These are phyloP conservation scores for Monoplex corrugatus DNA, from an alignment of 2,888 invertebrate species.

Conservation along the genomic window DNA sequence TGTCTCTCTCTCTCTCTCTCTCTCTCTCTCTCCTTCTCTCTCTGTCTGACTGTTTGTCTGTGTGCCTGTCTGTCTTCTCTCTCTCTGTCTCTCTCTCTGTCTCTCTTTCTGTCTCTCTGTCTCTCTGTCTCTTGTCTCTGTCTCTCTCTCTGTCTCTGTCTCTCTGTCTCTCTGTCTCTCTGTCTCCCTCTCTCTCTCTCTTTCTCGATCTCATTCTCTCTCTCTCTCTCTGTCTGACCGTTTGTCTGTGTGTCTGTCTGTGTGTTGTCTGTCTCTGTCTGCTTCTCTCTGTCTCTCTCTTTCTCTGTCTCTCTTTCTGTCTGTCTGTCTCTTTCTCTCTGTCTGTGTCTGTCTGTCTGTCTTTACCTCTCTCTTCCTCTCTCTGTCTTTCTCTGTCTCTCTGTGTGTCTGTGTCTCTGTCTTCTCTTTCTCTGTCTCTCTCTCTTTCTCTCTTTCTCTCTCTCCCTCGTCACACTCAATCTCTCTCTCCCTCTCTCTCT, in stretches of 20 bases:
- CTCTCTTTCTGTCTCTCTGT: background rate
- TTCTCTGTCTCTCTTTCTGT: background rate
- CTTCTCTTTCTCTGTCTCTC: too few relatives aligned
- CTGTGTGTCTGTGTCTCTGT: too few relatives aligned
- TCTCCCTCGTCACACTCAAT: too few relatives aligned
- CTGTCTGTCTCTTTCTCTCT: background rate
- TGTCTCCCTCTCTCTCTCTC: background rate
- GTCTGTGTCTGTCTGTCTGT: background rate
- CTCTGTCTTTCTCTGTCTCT: too few relatives aligned
- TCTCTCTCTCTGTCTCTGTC: background rate
- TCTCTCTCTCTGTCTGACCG: background rate
- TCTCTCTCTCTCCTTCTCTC: background rate
- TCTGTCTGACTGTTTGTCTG: background rate
- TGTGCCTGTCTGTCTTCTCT: too few relatives aligned
- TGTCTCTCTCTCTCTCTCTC: background rate
- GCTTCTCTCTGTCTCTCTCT: background rate
- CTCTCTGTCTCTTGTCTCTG: background rate
- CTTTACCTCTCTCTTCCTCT: background rate
- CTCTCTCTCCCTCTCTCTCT: background rate
- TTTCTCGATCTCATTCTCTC: background rate
- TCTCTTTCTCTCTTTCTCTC: too few relatives aligned
- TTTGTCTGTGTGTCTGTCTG: too few relatives aligned
- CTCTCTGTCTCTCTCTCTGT: background rate
- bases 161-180: too few relatives aligned
- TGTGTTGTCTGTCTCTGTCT: background rate